phyloP scores from a whole-genome alignment of 2,797 vertebrate genomes.

The Kryptopterus vitreolus region DNA sequence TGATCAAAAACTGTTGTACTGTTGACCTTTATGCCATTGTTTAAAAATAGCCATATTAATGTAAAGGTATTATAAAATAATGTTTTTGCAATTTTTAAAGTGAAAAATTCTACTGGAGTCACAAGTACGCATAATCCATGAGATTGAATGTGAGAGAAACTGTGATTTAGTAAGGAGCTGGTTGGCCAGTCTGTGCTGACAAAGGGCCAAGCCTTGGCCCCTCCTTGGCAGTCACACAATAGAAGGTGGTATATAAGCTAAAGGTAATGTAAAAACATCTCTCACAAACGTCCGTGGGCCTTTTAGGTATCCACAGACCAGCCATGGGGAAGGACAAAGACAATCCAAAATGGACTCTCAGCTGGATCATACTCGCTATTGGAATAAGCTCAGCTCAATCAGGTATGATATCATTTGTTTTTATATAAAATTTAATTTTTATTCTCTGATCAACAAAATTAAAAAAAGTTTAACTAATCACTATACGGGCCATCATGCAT shows the following conservation, averaged over 20 bases:
- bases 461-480: no score
- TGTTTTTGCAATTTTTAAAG: neutral
- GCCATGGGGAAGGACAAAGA: constrained; percentile 53
- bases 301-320: constrained; percentile 46
- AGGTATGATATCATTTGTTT: constrained; percentile 43
- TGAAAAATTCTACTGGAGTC: neutral
- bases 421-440: neutral
- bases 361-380: constrained; percentile 60
- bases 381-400: constrained; percentile 57
- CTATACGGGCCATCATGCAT: neutral
- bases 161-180: neutral
- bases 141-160: neutral
- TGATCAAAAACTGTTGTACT: neutral
- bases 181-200: constrained; percentile 15
- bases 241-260: constrained; percentile 64
- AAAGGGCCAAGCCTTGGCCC: constrained; percentile 47
- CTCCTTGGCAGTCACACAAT: constrained; percentile 54
- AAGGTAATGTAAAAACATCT: constrained; percentile 32
- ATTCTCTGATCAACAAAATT: neutral
- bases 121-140: neutral
- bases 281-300: constrained; percentile 50
- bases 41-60: neutral
- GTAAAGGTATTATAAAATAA: neutral
- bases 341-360: constrained; percentile 52
- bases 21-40: neutral